A percentile compares a stretch with the other conserved stretches of the same genome.
These are phyloP conservation scores for Ametastegia equiseti DNA, from an alignment of 2,888 invertebrate species.

Conservation along the genomic window DNA sequence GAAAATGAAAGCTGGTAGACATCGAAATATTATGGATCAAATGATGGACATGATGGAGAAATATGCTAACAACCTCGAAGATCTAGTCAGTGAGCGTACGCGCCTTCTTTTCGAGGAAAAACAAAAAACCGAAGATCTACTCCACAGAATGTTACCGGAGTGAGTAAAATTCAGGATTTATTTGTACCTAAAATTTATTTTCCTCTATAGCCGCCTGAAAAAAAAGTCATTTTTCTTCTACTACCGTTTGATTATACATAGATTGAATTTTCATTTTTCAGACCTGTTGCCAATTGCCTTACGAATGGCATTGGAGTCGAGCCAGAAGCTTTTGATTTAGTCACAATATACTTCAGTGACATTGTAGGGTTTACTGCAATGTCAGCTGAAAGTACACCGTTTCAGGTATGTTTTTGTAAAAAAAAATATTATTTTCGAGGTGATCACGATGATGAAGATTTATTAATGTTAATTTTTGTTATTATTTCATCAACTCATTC, in stretches of 20 bases:
- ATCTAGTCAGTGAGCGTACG: constrained; percentile 94
- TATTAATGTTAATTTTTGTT: no score
- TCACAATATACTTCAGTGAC: constrained; percentile 98
- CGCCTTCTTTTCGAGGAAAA: constrained; percentile 94
- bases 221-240: background rate
- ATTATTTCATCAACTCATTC: constrained; percentile 50
- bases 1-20: constrained; percentile 93
- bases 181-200: background rate
- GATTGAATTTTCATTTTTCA: constrained; percentile 72
- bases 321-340: constrained; percentile 95
- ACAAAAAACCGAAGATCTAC: constrained; percentile 93
- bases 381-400: constrained; percentile 95
- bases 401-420: constrained; percentile 82
- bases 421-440: background rate
- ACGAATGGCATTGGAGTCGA: constrained; percentile 93
- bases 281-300: constrained; percentile 91
- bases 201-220: background rate
- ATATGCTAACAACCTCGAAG: constrained; percentile 96
- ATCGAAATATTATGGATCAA: constrained; percentile 96
- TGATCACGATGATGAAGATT: background rate
- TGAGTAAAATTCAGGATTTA: constrained; percentile 74
- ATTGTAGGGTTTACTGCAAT: constrained; percentile 98
- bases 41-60: constrained; percentile 99
- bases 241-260: background rate
- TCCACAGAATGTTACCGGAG: constrained; percentile 96